Percentiles rank a stretch among this genome's conserved stretches.
Conservation (phyloP, 2,113 vertebrate genomes). For the Onychostruthus taczanowskii region DNA sequence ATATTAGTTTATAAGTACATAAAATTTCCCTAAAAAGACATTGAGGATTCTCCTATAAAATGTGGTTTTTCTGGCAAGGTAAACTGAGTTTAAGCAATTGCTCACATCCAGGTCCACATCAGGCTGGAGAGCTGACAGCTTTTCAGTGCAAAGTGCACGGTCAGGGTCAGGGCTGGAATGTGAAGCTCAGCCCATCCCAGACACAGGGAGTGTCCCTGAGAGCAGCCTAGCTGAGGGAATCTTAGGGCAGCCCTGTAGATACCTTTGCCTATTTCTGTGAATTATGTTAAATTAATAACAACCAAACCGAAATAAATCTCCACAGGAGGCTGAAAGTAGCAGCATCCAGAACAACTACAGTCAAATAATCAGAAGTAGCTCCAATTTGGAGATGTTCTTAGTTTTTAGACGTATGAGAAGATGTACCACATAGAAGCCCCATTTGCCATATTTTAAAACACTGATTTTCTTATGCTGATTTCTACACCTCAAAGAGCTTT, state of each 20-base stretch:
- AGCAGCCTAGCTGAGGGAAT: not conserved
- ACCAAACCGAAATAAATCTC: not conserved
- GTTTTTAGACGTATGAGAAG: not conserved
- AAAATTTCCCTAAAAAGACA: not conserved
- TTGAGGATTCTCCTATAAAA: not conserved
- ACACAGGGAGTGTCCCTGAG: not conserved
- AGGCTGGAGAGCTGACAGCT: not conserved
- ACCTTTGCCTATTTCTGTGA: not conserved
- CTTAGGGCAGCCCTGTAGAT: not conserved
- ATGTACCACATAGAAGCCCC: not conserved
- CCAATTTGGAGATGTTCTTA: not conserved
- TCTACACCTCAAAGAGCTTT: not conserved
- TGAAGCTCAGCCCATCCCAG: not conserved
- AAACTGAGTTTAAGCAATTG: not conserved
- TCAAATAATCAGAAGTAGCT: not conserved
- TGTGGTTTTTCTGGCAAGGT: not conserved
- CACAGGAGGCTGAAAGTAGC: not conserved
- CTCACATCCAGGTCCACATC: not conserved
- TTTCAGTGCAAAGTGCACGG: not conserved
- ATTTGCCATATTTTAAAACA: not conserved
- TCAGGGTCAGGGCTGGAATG: constrained; percentile 26
- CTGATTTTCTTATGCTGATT: not conserved
- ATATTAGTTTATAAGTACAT: not conserved
- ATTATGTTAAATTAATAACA: not conserved
- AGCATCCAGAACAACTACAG: not conserved